These are phyloP conservation scores for Hippocampus guttulatus DNA, from an alignment of 2,113 vertebrate species.

Conservation along the genomic window DNA sequence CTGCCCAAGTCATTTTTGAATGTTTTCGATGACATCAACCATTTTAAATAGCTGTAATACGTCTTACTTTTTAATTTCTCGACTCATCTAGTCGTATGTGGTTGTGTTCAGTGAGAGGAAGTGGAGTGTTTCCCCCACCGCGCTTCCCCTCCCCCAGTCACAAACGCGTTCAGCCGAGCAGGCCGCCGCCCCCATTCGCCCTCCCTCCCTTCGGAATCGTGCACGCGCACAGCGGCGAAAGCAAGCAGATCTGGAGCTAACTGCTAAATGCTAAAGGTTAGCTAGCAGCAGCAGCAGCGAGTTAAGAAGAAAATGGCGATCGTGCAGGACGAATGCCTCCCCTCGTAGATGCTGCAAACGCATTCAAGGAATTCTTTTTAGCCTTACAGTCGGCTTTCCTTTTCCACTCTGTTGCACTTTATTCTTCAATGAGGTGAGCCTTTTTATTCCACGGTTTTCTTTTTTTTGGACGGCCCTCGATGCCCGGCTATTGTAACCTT, in stretches of 20 bases:
- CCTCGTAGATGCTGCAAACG: slow-evolving; percentile 79
- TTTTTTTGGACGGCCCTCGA: background rate
- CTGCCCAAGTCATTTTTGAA: no score
- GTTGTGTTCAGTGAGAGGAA: slow-evolving; percentile 57
- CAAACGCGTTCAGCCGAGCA: background rate
- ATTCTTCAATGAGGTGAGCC: slow-evolving; percentile 82
- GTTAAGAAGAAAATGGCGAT: slow-evolving; percentile 84
- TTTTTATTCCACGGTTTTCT: slow-evolving; percentile 8
- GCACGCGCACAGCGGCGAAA: slow-evolving; percentile 11
- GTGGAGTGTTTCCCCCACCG: slow-evolving; percentile 64
- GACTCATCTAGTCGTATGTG: background rate
- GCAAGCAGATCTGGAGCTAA: background rate
- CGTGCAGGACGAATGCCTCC: slow-evolving; percentile 78
- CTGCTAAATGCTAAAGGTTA: slow-evolving; percentile 2
- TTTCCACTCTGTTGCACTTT: slow-evolving; percentile 85
- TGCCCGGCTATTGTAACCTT: slow-evolving; percentile 18
- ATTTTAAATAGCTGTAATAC: background rate
- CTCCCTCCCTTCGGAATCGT: background rate
- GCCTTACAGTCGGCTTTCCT: slow-evolving; percentile 76
- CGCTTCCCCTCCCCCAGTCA: background rate
- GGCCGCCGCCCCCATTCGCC: background rate
- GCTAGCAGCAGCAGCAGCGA: slow-evolving; percentile 49
- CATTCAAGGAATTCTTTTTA: slow-evolving; percentile 63
- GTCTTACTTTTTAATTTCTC: background rate
- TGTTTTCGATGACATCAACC: background rate